phyloP scores from a whole-genome alignment of 2,888 invertebrate species.

The Leptothorax acervorum region DNA sequence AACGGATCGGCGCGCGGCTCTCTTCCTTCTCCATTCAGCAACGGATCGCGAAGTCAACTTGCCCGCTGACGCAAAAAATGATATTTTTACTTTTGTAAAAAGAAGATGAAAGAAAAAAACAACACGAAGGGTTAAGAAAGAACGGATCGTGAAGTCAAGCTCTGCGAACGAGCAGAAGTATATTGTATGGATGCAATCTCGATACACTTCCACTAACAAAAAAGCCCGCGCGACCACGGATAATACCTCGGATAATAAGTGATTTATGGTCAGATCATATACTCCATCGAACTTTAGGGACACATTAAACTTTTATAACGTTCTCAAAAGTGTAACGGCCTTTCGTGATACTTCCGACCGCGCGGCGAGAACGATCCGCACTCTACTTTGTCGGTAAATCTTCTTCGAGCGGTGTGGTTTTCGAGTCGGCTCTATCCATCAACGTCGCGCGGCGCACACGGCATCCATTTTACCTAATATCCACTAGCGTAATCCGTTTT shows the following conservation, averaged over 20 bases:
- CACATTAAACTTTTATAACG: conserved; percentile 80
- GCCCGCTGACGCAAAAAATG: background rate
- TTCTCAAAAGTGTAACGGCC: conserved; percentile 72
- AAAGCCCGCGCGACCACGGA: conserved; percentile 68
- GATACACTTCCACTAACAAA: conserved; percentile 58
- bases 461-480: conserved; percentile 58
- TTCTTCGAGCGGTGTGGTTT: conserved; percentile 57
- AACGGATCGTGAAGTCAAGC: conserved; percentile 49
- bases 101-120: conserved; percentile 8
- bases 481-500: conserved; percentile 45
- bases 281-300: conserved; percentile 81
- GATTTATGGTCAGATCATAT: conserved; percentile 82
- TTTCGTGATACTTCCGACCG: conserved; percentile 29
- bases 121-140: background rate
- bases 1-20: background rate
- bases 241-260: conserved; percentile 70
- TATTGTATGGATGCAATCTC: conserved; percentile 56
- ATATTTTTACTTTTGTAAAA: conserved; percentile 48
- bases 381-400: conserved; percentile 67
- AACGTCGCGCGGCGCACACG: conserved; percentile 61
- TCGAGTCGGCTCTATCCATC: conserved; percentile 68
- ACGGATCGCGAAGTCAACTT: background rate
- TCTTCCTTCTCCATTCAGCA: background rate
- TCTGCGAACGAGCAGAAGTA: conserved; percentile 1
- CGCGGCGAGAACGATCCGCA: conserved; percentile 31